A percentile compares a stretch with the other conserved stretches of the same genome.
These are phyloP conservation scores for Sinodicranocentrus sp. DNA, from an alignment of 2,888 invertebrate species.

Conservation along the genomic window DNA sequence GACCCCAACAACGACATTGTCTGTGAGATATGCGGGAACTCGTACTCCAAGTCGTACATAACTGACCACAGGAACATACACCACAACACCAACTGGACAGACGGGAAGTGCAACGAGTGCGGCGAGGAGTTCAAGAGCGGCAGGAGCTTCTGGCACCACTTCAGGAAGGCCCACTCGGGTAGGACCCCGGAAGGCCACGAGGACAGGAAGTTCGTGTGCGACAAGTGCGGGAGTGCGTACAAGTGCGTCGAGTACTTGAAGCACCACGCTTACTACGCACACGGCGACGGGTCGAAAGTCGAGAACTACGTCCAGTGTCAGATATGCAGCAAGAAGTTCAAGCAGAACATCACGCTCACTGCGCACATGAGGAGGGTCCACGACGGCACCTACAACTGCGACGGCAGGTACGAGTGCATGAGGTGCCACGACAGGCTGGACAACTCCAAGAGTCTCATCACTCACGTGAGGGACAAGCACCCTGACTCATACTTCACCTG, in stretches of 20 bases:
- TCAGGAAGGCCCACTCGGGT: not conserved
- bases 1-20: not conserved
- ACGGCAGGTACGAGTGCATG: conserved; percentile 1
- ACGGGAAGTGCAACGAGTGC: conserved; percentile 1
- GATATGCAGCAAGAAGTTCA: conserved; percentile 33
- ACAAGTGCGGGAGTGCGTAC: conserved; percentile 25
- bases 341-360: not conserved
- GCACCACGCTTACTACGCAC: conserved; percentile 34
- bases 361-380: conserved; percentile 23
- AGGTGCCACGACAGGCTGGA: conserved; percentile 29
- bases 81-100: conserved; percentile 12
- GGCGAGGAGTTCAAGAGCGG: not conserved
- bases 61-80: not conserved
- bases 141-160: not conserved
- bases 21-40: conserved; percentile 19
- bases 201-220: conserved; percentile 15
- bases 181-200: not conserved
- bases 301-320: conserved; percentile 39
- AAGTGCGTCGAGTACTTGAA: not conserved
- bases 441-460: not conserved
- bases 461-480: conserved; percentile 22
- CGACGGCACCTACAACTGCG: not conserved
- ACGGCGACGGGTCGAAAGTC: conserved; percentile 27
- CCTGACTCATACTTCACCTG: conserved; percentile 42
- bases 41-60: not conserved